Percentiles rank a stretch among this genome's conserved stretches.
Conservation (phyloP, 2,113 vertebrate species). For the Nothocercus nigrocapillus region DNA sequence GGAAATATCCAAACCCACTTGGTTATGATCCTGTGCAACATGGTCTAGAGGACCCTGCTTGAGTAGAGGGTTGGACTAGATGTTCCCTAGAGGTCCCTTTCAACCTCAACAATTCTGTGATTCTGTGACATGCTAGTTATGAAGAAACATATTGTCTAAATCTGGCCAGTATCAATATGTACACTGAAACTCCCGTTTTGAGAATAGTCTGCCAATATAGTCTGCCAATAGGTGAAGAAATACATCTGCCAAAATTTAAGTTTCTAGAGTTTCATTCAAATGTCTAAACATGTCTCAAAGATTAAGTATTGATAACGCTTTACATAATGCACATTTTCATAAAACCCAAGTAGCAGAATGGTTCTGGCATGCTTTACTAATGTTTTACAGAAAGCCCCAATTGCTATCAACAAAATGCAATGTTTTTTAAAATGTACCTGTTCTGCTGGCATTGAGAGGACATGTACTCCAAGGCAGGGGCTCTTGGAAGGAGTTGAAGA, state of each 20-base stretch:
- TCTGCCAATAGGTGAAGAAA: not conserved
- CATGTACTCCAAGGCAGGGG: slow-evolving; percentile 90
- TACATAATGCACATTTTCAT: not conserved
- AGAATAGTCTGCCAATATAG: not conserved
- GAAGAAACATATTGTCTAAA: not conserved
- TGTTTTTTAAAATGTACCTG: slow-evolving; percentile 76
- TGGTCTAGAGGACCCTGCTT: no score
- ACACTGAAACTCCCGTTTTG: not conserved
- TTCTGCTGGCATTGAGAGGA: slow-evolving; percentile 80
- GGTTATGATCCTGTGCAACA: no score
- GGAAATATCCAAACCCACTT: no score
- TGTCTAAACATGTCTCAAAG: not conserved
- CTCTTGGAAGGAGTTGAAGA: slow-evolving; percentile 96
- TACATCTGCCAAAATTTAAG: not conserved
- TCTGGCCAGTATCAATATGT: not conserved
- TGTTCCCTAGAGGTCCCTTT: no score
- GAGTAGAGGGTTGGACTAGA: no score
- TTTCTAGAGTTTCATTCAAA: not conserved
- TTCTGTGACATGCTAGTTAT: not conserved
- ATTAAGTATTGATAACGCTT: not conserved
- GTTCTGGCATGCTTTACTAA: not conserved
- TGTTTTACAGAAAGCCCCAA: not conserved
- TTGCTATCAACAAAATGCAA: not conserved
- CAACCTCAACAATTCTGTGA: no score
- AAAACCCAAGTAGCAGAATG: not conserved